Evolutionary conservation across 2,797 vertebrate genomes (phyloP), one percentile per base, ranked within the genome.

Genomic region (Macroramphosus scolopax): DNA sequence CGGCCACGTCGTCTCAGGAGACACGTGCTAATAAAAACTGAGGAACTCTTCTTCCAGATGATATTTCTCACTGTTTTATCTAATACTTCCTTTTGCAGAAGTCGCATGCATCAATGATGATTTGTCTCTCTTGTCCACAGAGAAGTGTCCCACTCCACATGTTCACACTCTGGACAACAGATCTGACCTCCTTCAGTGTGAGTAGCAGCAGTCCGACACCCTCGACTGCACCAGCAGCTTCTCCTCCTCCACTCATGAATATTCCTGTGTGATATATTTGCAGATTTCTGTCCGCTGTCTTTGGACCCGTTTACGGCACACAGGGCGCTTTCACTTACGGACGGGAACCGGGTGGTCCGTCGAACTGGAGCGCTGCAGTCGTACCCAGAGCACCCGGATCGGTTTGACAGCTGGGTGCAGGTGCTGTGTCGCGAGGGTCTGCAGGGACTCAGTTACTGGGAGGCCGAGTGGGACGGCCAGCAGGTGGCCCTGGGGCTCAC

Each of bases 401-500:
- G 64, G 15, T 77, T 72, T 17, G 73, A 76, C 33, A 9, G 8
- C 17, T 68, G 57, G 46, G 30, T 12, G 14, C 72, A 72, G 48
- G 64, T 29, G 1, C n/a, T 75, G 54, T 59, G 63, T 13, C 47
- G 34, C 0, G 58, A 71, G 45, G 63, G 24, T 2, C 33, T 62
- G 0, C 11, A 7, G 29, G 51, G 47, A 25, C 24, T 29, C 11
- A 9, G 30, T 12, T 71, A 61, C 52, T 62, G 56, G 57, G 68
- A 66, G 48, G 52, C 20, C 0, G 48, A 66, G 57, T 62, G 68
- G 57, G 34, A 29, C 0, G 62, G 62, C 35, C 14, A 12, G 0
- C 34, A 57, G 62, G 42, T 49, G 56, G 56, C 26, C 0, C 11
- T 71, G 51, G 68, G 68, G 8, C 22, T 71, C 47, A 22, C 47